phyloP scores from a whole-genome alignment of 2,113 vertebrate genomes.

The Colossoma macropomum region DNA sequence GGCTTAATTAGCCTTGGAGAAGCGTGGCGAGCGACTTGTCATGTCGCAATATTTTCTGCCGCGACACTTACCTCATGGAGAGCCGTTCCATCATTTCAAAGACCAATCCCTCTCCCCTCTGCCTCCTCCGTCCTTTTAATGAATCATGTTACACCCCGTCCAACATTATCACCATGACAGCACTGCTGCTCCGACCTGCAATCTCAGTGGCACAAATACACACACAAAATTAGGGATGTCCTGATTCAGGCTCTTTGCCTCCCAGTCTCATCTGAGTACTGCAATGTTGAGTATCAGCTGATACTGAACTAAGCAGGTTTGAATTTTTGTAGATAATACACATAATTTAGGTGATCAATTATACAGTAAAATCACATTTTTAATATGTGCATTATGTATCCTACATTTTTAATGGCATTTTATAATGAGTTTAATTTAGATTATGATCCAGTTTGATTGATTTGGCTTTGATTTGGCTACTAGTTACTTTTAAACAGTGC shows the following conservation, averaged over 20 bases:
- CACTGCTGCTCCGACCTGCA: background rate
- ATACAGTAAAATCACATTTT: too few relatives aligned
- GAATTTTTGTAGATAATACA: too few relatives aligned
- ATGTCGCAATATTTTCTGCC: slow-evolving; percentile 52
- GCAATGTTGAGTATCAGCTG: too few relatives aligned
- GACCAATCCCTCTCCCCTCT: background rate
- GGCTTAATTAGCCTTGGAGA: slow-evolving; percentile 65
- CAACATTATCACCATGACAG: slow-evolving; percentile 47
- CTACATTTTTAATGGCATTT: too few relatives aligned
- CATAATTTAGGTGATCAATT: too few relatives aligned
- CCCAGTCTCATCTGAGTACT: too few relatives aligned
- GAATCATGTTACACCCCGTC: slow-evolving; percentile 33
- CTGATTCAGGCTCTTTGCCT: background rate
- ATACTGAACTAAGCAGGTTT: too few relatives aligned
- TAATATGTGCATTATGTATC: too few relatives aligned
- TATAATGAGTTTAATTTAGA: too few relatives aligned
- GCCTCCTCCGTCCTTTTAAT: slow-evolving; percentile 61
- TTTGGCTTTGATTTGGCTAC: too few relatives aligned
- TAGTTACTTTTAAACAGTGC: too few relatives aligned
- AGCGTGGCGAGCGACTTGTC: slow-evolving; percentile 52
- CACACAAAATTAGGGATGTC: background rate
- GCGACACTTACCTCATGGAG: slow-evolving; percentile 58
- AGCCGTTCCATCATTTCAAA: slow-evolving; percentile 52
- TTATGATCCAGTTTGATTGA: too few relatives aligned
- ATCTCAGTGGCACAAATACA: background rate